Evolutionary conservation across 2,113 vertebrate genomes (phyloP).

Genomic region (Bagarius yarrelli): DNA sequence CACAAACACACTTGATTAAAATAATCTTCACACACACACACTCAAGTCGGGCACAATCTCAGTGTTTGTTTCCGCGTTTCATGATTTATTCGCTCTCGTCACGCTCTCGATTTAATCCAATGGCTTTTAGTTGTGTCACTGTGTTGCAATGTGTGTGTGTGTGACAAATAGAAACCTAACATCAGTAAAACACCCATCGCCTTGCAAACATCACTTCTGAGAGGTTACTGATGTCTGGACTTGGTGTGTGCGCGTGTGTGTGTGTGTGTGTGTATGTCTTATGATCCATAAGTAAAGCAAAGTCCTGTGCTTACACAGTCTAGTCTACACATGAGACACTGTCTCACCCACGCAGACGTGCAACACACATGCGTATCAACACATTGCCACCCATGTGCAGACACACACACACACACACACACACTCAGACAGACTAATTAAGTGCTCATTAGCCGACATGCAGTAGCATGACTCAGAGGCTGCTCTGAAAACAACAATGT

Average conservation of each 20-base stretch:
- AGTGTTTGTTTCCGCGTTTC: slow-evolving; percentile 63
- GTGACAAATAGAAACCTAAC: not conserved
- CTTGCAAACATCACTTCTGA: slow-evolving; percentile 57
- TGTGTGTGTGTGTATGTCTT: slow-evolving; percentile 3
- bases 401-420: slow-evolving; percentile 51
- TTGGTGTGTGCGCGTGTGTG: slow-evolving; percentile 4
- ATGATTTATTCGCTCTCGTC: slow-evolving; percentile 60
- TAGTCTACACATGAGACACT: slow-evolving; percentile 36
- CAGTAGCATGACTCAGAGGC: slow-evolving; percentile 66
- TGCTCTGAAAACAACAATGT: not conserved
- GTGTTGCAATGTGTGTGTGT: slow-evolving; percentile 58
- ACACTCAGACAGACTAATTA: slow-evolving; percentile 71
- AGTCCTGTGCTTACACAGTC: slow-evolving; percentile 30
- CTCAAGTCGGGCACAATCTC: slow-evolving; percentile 42
- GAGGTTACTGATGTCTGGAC: slow-evolving; percentile 32
- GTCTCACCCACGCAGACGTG: slow-evolving; percentile 23
- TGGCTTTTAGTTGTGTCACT: slow-evolving; percentile 58
- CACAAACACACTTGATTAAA: not conserved
- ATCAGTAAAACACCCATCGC: slow-evolving; percentile 14
- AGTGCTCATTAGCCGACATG: slow-evolving; percentile 72
- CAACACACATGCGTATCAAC: slow-evolving; percentile 32
- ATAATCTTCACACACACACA: slow-evolving; percentile 14
- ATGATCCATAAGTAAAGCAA: slow-evolving; percentile 35
- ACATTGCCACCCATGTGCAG: slow-evolving; percentile 48
- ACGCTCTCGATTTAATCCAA: slow-evolving; percentile 64